Evolutionary conservation across 1,140 invertebrate species (phyloP).

Genomic region (Diprion similis): DNA sequence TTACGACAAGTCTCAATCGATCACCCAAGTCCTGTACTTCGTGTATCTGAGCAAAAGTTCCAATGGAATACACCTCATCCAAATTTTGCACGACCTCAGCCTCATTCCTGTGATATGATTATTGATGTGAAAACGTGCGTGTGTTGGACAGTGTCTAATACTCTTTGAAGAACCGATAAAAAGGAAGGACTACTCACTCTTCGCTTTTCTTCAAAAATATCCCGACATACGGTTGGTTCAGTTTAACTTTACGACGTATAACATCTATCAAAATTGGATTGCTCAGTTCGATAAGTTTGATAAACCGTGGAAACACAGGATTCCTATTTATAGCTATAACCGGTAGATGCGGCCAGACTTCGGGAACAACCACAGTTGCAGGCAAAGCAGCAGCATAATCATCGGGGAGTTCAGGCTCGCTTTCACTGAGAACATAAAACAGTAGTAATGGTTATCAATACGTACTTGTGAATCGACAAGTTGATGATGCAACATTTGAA

Average conservation of each 20-base stretch:
- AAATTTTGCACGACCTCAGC: constrained; percentile 86
- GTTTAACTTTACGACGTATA: constrained; percentile 90
- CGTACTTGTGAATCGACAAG: neutral
- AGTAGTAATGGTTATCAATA: neutral
- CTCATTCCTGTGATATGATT: constrained; percentile 69
- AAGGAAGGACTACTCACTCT: constrained; percentile 66
- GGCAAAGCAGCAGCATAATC: constrained; percentile 66
- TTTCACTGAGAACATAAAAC: constrained; percentile 31
- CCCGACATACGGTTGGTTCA: constrained; percentile 97
- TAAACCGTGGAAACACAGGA: constrained; percentile 97
- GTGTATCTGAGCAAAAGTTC: constrained; percentile 98
- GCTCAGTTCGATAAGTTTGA: constrained; percentile 94
- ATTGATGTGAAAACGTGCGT: neutral
- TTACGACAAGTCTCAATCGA: constrained; percentile 89
- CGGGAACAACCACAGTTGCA: constrained; percentile 93
- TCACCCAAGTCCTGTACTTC: constrained; percentile 96
- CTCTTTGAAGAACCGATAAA: neutral
- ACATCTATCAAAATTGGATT: constrained; percentile 90
- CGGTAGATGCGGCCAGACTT: constrained; percentile 95
- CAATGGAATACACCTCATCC: constrained; percentile 89
- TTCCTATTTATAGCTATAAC: constrained; percentile 93
- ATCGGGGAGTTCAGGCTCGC: constrained; percentile 39
- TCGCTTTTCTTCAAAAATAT: constrained; percentile 95
- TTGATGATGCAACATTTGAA: neutral
- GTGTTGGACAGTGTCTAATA: neutral